Base-by-base conservation (phyloP, 2,113 vertebrate genomes). In the Microtus montanus region DNA sequence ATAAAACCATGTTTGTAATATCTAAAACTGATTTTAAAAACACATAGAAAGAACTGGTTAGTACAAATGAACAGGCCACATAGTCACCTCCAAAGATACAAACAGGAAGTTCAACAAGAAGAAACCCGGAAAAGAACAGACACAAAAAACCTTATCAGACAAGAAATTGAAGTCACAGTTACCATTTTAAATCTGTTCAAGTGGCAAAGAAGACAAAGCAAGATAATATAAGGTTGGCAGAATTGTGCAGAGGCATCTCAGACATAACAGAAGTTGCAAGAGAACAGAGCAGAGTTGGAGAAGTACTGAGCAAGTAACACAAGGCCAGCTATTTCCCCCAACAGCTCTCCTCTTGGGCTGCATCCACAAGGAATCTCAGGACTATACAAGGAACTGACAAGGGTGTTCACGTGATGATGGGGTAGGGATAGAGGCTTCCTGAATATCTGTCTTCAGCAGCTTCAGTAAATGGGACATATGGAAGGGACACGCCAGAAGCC, bases 81-180 rank as follows among this genome's bases (percentile, higher is more conserved):
- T 0, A 44, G 58, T 49, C 38, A 85, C 63, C 78, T 52, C 63
- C 38, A 33, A 88, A 93, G 33, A 66, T 49, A 79, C 19, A 93
- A 63, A 95, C 22, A 70, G 73, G 44, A 26, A 94, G 52, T 41
- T 84, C 44, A 71, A 73, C 7, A 52, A 47, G 64, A 89, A 22
- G n/a, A 95, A 87, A 63, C 20, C 9, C 5, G 47, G 47, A 83
- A 94, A 96, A 47, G 38, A 89, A 33, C 11, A 95, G 33, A 68
- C 49, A 88, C 38, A n/a, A 64, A 54, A 94, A 90, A 70, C 30
- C 24, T 54, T 87, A 94, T 73, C 44, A 7, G 91, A 94, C 52
- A 82, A 38, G 28, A 87, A 88, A 93, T 4, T 26, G 86, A 83
- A 84, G 75, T 33, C 92, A 87, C 19, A 93, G 64, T 13, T 35